phyloP scores from a whole-genome alignment of 2,797 vertebrate genomes.

The Parambassis ranga region DNA sequence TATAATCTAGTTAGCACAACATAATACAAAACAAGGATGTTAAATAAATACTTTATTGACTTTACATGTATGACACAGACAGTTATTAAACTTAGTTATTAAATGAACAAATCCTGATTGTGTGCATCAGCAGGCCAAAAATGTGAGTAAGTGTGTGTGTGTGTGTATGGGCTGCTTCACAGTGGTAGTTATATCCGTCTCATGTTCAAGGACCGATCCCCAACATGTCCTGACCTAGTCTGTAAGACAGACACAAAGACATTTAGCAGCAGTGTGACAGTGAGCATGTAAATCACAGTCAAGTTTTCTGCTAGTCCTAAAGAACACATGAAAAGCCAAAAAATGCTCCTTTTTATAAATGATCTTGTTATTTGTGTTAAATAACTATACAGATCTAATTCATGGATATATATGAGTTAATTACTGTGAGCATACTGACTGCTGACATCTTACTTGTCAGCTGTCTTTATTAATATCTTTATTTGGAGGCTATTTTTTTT shows the following conservation, averaged over 20 bases:
- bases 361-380: neutral
- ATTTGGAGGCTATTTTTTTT: neutral
- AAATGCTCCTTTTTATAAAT: neutral
- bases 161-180: neutral
- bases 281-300: too few relatives aligned
- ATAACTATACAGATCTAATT: neutral
- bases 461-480: neutral
- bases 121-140: too few relatives aligned
- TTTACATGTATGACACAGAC: neutral
- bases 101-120: too few relatives aligned
- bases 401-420: neutral
- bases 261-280: neutral
- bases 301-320: too few relatives aligned
- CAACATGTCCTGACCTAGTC: conserved; percentile 36
- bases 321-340: too few relatives aligned
- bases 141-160: neutral
- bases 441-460: neutral
- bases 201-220: conserved; percentile 12
- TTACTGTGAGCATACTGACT: neutral
- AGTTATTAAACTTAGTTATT: neutral
- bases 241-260: conserved; percentile 29
- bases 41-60: conserved; percentile 11
- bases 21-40: neutral
- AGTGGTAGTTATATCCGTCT: conserved; percentile 13
- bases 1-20: neutral